Evolutionary conservation across 2,797 vertebrate genomes (phyloP).

Genomic region (Sylvilagus floridanus): DNA sequence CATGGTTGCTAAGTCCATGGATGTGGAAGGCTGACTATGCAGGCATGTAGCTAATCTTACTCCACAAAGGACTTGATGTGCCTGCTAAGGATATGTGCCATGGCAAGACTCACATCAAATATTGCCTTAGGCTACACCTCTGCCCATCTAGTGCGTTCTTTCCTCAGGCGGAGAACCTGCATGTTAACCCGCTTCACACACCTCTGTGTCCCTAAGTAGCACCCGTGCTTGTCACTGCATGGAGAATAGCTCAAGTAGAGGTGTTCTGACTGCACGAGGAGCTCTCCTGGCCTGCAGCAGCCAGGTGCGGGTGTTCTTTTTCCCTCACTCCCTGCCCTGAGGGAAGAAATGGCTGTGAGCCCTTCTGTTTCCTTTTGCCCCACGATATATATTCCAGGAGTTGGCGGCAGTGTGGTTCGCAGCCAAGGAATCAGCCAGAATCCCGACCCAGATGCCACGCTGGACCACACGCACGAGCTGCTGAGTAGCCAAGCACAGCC

Average conservation of each 20-base stretch:
- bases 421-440: neutral
- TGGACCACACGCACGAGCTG: neutral
- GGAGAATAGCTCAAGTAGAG: neutral
- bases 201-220: neutral
- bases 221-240: neutral
- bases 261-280: neutral
- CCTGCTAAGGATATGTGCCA: neutral
- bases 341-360: neutral
- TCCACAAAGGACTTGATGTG: slow-evolving; percentile 9
- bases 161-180: neutral
- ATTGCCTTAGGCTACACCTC: neutral
- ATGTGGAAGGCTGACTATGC: neutral
- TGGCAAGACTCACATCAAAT: neutral
- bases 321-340: neutral
- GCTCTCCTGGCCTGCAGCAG: neutral
- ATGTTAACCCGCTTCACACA: neutral
- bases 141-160: neutral
- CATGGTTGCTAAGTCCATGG: neutral
- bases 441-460: neutral
- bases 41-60: neutral
- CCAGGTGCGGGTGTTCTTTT: neutral
- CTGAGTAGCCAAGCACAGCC: neutral
- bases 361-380: neutral
- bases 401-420: neutral
- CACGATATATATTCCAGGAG: neutral